Evolutionary conservation across 2,888 invertebrate genomes (phyloP), one percentile per base, ranked within the genome.

Genomic region (Galerucella nymphaeae): DNA sequence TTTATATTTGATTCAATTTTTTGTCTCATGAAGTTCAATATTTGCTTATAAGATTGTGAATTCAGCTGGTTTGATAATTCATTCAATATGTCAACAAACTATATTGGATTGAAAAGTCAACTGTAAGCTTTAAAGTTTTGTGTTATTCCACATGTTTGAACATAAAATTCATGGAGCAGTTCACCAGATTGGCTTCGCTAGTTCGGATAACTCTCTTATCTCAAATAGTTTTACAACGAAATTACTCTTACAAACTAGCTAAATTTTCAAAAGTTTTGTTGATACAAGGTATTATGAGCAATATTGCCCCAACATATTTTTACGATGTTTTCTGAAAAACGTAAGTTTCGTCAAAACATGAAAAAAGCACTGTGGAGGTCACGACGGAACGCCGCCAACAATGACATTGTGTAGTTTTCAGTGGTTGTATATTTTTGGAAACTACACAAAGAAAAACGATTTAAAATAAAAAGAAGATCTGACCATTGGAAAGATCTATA

Each of bases 61-160:
- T 62, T 62, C 42, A 16, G 61, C 42, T 16, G 61, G 11, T 11
- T 42, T 62, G 42, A 16, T 50, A 65, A 65, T 65, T 65, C 30
- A 65, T 53, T 38, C 65, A 65, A 65, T 53, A 53, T 53, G 30
- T 50, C 50, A 65, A 65, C 50, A 65, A 57, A 66, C 66, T 57
- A 66, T 57, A 66, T 57, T 57, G 42, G 20, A 66, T 57, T 55
- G 45, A 20, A 57, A 66, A 66, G 55, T 66, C 66, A 57, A 66
- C 30, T 48, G 66, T 66, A 42, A 55, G 57, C 55, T 66, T 13
- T 58, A 66, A 66, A 66, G 58, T 66, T 66, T 66, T 58, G 58
- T 66, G 42, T 66, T 66, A 58, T 66, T 66, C 45, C 66, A 66
- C 45, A 66, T 66, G 66, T 66, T 20, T 66, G 66, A 48, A 45